A percentile compares a stretch with the other conserved stretches of the same genome.
These are phyloP conservation scores for Oenanthe oenanthe DNA, from an alignment of 2,113 vertebrate species.

Conservation along the genomic window DNA sequence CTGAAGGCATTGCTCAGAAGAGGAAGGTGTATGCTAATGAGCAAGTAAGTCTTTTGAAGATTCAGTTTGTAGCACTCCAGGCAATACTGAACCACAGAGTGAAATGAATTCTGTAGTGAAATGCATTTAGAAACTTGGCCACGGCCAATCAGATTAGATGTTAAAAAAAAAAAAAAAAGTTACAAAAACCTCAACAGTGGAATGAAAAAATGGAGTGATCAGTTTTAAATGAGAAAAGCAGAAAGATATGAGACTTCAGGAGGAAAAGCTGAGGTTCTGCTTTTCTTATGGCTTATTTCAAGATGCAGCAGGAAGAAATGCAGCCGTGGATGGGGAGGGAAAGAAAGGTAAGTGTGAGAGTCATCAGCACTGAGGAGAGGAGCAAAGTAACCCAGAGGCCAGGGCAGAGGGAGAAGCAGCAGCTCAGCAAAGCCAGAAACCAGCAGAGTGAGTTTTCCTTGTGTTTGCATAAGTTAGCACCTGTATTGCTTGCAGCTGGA, in stretches of 20 bases:
- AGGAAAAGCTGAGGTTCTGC: neutral
- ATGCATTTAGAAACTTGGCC: neutral
- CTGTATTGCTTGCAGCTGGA: slow-evolving; percentile 56
- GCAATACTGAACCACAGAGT: neutral
- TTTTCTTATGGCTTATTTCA: neutral
- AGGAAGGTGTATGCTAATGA: slow-evolving; percentile 9
- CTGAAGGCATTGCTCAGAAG: slow-evolving; percentile 20
- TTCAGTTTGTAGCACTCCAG: slow-evolving; percentile 20
- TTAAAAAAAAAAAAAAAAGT: neutral
- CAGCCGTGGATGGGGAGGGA: neutral
- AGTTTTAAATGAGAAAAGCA: neutral
- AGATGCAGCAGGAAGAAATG: neutral
- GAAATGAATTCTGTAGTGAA: slow-evolving; percentile 8
- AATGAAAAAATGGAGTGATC: neutral
- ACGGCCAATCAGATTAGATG: neutral
- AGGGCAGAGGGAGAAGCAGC: neutral
- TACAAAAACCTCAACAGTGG: neutral
- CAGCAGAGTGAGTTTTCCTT: slow-evolving; percentile 54
- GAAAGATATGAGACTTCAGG: neutral
- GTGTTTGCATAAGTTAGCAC: slow-evolving; percentile 55
- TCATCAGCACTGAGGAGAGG: neutral
- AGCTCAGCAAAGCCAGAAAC: neutral
- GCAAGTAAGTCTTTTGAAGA: neutral
- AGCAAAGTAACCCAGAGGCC: neutral
- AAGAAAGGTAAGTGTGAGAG: neutral